These are phyloP conservation scores for Lampris incognitus DNA, from an alignment of 2,113 vertebrate species.

Conservation along the genomic window DNA sequence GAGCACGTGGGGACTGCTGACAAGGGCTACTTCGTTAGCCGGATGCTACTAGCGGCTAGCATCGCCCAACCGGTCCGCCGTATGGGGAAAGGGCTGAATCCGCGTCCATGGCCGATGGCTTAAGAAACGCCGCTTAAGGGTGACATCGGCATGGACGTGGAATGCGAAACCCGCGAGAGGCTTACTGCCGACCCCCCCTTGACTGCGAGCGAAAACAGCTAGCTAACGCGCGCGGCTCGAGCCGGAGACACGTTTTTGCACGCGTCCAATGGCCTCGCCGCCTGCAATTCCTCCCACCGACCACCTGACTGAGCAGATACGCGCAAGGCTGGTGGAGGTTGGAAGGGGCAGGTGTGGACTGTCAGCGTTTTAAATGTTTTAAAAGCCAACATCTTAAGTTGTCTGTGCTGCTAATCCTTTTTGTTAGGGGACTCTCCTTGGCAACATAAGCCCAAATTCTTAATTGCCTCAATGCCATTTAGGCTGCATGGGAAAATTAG, in stretches of 20 bases:
- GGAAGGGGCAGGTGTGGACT: slow-evolving; percentile 23
- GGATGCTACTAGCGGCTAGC: slow-evolving; percentile 19
- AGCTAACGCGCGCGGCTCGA: slow-evolving; percentile 49
- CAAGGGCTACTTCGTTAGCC: slow-evolving; percentile 72
- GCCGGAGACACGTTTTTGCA: slow-evolving; percentile 59
- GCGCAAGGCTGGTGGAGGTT: slow-evolving; percentile 28
- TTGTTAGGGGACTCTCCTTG: no score
- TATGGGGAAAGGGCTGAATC: background rate
- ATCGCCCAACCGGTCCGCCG: background rate
- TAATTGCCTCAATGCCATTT: no score
- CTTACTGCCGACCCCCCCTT: background rate
- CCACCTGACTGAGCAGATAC: slow-evolving; percentile 36
- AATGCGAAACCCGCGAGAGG: background rate
- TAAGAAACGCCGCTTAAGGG: background rate
- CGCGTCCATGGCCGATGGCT: background rate
- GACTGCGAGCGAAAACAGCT: background rate
- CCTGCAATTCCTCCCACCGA: slow-evolving; percentile 73
- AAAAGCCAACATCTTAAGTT: background rate
- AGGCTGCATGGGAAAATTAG: background rate
- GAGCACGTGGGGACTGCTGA: slow-evolving; percentile 78
- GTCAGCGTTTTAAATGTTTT: background rate
- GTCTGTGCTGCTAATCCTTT: no score
- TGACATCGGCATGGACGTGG: no score
- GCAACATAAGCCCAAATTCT: no score
- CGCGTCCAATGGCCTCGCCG: slow-evolving; percentile 68